These are phyloP conservation scores for Pseudococcus longispinus DNA, from an alignment of 2,888 invertebrate genomes.

Conservation along the genomic window DNA sequence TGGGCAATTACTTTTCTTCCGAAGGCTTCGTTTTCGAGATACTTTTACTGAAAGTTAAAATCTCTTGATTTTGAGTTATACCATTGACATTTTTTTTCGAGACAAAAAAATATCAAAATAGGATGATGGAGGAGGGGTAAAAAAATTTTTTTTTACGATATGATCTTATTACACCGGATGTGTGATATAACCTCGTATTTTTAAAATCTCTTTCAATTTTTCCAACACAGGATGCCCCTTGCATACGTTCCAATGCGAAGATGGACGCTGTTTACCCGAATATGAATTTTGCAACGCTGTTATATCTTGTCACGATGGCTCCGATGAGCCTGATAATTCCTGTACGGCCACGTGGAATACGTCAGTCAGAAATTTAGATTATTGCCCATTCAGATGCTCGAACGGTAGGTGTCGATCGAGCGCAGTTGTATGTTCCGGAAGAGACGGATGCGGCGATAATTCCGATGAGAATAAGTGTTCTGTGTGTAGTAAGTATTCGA, in stretches of 20 bases:
- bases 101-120: too few species aligned
- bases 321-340: conserved; percentile 83
- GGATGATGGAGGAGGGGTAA: too few species aligned
- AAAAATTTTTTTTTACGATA: too few species aligned
- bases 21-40: too few species aligned
- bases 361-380: conserved; percentile 60
- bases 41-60: too few species aligned
- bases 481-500: conserved; percentile 74
- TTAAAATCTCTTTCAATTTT: too few species aligned
- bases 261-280: conserved; percentile 86
- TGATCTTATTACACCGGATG: too few species aligned
- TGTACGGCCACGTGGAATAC: conserved; percentile 68
- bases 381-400: conserved; percentile 83
- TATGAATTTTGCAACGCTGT: conserved; percentile 93
- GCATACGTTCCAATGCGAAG: conserved; percentile 83
- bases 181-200: too few species aligned
- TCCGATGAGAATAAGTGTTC: conserved; percentile 84
- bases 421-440: conserved; percentile 87
- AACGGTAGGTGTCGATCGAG: conserved; percentile 88
- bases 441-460: conserved; percentile 90
- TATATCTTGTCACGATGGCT: conserved; percentile 84
- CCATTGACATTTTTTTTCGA: too few species aligned
- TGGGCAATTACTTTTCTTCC: too few species aligned
- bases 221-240: conserved; percentile 75
- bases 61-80: too few species aligned